Conservation (phyloP, 2,888 invertebrate genomes). For the Machimus atricapillus region DNA sequence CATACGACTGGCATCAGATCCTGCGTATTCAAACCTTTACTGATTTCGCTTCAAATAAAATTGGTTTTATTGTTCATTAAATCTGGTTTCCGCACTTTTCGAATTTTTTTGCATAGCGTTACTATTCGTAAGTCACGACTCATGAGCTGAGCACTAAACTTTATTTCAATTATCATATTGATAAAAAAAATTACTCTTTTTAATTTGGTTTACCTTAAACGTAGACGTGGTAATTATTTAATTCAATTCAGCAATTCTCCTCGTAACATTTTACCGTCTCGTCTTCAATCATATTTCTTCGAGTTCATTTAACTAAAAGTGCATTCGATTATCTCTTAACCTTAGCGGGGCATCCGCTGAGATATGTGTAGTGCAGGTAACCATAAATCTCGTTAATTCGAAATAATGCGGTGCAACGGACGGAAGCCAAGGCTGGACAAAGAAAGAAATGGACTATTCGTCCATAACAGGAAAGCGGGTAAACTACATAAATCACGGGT, state of each 20-base stretch:
- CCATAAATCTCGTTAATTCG: conserved; percentile 9
- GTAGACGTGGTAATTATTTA: not conserved
- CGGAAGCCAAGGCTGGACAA: conserved; percentile 28
- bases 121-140: too few species aligned
- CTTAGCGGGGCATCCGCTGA: not conserved
- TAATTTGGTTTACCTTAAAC: too few species aligned
- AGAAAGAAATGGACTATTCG: conserved; percentile 24
- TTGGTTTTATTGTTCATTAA: not conserved
- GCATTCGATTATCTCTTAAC: not conserved
- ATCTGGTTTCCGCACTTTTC: not conserved
- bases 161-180: too few species aligned
- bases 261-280: not conserved
- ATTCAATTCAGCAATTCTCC: not conserved
- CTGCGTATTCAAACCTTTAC: not conserved
- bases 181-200: too few species aligned
- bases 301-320: not conserved
- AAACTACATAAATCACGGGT: conserved; percentile 47
- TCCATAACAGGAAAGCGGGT: conserved; percentile 16
- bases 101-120: not conserved
- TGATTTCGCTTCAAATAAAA: not conserved
- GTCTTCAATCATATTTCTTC: not conserved
- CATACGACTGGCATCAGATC: not conserved
- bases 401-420: conserved; percentile 9
- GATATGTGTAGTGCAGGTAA: not conserved
- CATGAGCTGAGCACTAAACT: too few species aligned